Evolutionary conservation across 1,140 invertebrate species (phyloP).

Genomic region (Olivierus martensii): DNA sequence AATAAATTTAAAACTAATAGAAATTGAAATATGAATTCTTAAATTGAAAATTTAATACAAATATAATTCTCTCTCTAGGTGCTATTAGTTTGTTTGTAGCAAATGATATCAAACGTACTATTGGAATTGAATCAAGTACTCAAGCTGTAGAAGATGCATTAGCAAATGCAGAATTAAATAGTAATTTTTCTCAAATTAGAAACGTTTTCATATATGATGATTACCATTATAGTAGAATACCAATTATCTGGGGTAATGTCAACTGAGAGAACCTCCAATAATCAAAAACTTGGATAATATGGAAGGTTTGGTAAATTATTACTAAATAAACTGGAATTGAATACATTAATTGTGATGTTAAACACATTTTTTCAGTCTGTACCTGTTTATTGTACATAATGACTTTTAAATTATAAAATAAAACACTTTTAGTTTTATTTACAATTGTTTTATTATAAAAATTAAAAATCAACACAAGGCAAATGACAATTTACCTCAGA

Average conservation of each 20-base stretch:
- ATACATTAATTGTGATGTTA: background rate
- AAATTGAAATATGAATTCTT: background rate
- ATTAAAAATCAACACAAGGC: no score
- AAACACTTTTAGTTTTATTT: no score
- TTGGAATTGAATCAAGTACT: slow-evolving; percentile 76
- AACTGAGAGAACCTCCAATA: no score
- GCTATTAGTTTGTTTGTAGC: slow-evolving; percentile 38
- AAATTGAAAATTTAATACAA: background rate
- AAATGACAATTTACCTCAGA: no score
- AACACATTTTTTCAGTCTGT: no score
- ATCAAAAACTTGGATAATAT: no score
- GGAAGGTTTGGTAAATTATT: no score
- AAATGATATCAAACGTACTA: slow-evolving; percentile 34
- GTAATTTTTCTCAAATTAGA: slow-evolving; percentile 16
- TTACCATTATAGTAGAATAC: background rate
- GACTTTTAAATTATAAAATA: no score
- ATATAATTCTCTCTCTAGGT: slow-evolving; percentile 1
- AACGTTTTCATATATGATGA: background rate
- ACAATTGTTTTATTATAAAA: no score
- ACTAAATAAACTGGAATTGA: no score
- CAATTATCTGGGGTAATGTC: no score
- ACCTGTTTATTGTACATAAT: no score
- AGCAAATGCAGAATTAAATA: slow-evolving; percentile 66
- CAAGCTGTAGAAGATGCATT: slow-evolving; percentile 82
- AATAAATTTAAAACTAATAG: background rate